Percentiles rank a stretch among this genome's conserved stretches.
Evolutionary conservation across 2,888 invertebrate genomes (phyloP).

Genomic region (Taphrorychus bicolor): DNA sequence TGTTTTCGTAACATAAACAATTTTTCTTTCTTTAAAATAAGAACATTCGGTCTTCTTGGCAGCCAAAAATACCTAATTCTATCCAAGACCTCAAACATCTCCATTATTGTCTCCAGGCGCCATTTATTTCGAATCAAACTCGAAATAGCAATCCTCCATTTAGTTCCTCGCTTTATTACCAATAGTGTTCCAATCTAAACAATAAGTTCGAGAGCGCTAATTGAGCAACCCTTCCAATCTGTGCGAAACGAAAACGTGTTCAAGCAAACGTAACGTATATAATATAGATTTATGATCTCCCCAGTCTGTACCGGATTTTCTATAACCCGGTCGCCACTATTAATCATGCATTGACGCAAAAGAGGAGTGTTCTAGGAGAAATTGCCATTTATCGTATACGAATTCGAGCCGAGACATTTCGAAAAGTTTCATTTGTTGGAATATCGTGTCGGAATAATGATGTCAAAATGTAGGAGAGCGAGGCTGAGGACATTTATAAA

Average conservation of each 20-base stretch:
- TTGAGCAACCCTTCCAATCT: slow-evolving; percentile 4
- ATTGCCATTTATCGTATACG: slow-evolving; percentile 5
- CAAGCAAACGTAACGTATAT: slow-evolving; percentile 11
- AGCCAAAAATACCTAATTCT: no score
- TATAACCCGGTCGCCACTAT: slow-evolving; percentile 9
- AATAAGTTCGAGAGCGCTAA: slow-evolving; percentile 1
- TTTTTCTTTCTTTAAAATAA: no score
- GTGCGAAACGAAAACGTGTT: slow-evolving; percentile 5
- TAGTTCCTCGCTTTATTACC: slow-evolving; percentile 2
- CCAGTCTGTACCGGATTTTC: slow-evolving; percentile 6
- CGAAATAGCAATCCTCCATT: not conserved
- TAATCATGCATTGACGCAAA: slow-evolving; percentile 8
- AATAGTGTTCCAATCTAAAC: not conserved
- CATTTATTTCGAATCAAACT: not conserved
- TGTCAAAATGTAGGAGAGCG: not conserved
- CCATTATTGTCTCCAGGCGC: not conserved
- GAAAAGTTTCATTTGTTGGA: not conserved
- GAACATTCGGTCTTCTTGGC: no score
- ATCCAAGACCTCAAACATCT: no score
- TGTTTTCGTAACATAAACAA: no score
- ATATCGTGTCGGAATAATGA: not conserved
- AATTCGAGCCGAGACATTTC: not conserved
- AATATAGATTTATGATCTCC: slow-evolving; percentile 9
- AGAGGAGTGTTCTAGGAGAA: slow-evolving; percentile 1
- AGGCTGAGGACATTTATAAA: not conserved